Base-by-base conservation (phyloP, 2,888 invertebrate genomes). In the Hanleya hanleyi region DNA sequence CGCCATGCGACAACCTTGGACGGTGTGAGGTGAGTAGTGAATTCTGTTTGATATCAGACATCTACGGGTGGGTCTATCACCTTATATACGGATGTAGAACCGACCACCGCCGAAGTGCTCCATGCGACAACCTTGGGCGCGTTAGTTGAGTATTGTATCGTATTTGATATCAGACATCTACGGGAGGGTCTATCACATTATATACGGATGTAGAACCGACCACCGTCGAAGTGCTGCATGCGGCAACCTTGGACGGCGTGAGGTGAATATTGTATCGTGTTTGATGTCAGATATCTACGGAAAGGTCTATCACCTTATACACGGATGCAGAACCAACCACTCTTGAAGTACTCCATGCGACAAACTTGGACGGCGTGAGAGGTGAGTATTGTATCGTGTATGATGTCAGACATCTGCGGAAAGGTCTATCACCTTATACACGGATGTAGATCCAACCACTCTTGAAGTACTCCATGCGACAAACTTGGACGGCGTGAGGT, bases 241-340 rank as follows among this genome's bases (percentile, higher is more conserved):
- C 84, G 3, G 77, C 73, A 15, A 86, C 85, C 0, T 69, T 81
- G 2, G 83, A 81, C 36, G 79, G 76, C 0, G 74, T 78, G 69
- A 78, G 85, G 84, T 57, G 1, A 41, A 41, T n/a, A 41, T 41
- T 41, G 9, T 12, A 18, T 41, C 18, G 18, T 41, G 9, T 41
- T 41, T 41, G 9, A 12, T 41, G 41, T 41, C 18, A 41, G 9
- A 9, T 12, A 41, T 18, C 9, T 84, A 61, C 26, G 62, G 18
- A 41, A 9, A 41, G 18, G n/a, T n/a, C n/a, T n/a, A n/a, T n/a
- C n/a, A n/a, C n/a, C n/a, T n/a, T n/a, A n/a, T n/a, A n/a, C n/a
- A n/a, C n/a, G n/a, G n/a, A n/a, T n/a, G n/a, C n/a, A n/a, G n/a
- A n/a, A n/a, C n/a, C n/a, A n/a, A n/a, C n/a, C n/a, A n/a, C n/a